These are phyloP conservation scores for Brenthis hecate DNA, from an alignment of 2,888 invertebrate genomes.

Conservation along the genomic window DNA sequence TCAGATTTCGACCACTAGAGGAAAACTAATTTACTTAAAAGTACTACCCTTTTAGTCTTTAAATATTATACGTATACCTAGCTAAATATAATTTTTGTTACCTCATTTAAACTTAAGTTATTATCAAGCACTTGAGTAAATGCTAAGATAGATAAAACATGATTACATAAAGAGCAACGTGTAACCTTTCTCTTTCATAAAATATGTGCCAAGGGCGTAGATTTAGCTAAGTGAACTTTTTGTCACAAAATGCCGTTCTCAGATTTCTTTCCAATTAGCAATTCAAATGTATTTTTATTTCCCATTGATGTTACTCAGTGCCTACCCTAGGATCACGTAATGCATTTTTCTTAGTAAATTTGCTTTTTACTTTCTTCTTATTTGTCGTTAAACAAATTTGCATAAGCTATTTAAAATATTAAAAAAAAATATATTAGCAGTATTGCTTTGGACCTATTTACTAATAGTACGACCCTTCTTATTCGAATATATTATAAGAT, in stretches of 20 bases:
- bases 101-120: too few relatives aligned
- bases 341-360: constrained; percentile 5
- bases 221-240: constrained; percentile 34
- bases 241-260: constrained; percentile 41
- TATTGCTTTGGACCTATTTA: too few relatives aligned
- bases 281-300: constrained; percentile 56
- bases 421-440: too few relatives aligned
- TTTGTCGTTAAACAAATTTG: neutral
- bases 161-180: neutral
- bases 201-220: constrained; percentile 16
- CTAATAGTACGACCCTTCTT: too few relatives aligned
- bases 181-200: constrained; percentile 8
- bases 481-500: too few relatives aligned
- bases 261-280: constrained; percentile 54
- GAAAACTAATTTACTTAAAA: too few relatives aligned
- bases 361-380: neutral
- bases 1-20: too few relatives aligned
- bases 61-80: too few relatives aligned
- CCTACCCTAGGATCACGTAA: neutral
- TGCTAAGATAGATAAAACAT: neutral
- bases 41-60: too few relatives aligned
- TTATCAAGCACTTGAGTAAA: neutral
- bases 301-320: constrained; percentile 28
- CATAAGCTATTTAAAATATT: too few relatives aligned
- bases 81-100: too few relatives aligned